phyloP scores from a whole-genome alignment of 2,113 vertebrate genomes.

The Paracanthobrama guichenoti region DNA sequence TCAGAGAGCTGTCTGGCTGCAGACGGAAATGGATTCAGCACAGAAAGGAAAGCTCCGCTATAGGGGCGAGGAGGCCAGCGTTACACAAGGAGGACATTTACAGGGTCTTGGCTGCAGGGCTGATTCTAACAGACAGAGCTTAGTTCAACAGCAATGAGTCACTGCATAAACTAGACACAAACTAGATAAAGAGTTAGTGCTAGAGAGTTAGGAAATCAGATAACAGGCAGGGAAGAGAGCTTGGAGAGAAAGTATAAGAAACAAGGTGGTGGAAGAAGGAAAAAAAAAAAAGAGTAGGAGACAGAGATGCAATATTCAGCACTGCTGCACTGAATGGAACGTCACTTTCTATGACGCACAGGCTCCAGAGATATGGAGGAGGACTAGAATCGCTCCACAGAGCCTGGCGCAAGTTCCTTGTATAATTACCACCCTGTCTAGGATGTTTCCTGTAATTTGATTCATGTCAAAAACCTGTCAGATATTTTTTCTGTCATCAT shows the following conservation, averaged over 20 bases:
- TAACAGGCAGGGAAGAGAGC: not conserved
- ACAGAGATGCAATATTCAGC: conserved; percentile 16
- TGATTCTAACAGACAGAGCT: conserved; percentile 51
- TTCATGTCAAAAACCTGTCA: conserved; percentile 43
- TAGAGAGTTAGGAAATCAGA: conserved; percentile 1
- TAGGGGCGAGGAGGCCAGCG: conserved; percentile 27
- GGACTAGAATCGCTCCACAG: not conserved
- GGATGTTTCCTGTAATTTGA: conserved; percentile 42
- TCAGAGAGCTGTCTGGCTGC: conserved; percentile 33
- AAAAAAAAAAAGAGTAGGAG: not conserved
- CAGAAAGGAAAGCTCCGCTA: conserved; percentile 37
- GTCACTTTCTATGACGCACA: conserved; percentile 26
- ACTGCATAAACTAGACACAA: conserved; percentile 31
- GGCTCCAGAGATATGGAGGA: conserved; percentile 16
- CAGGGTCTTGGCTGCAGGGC: conserved; percentile 31
- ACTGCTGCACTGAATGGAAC: conserved; percentile 4
- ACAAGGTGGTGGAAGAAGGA: not conserved
- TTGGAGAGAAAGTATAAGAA: not conserved
- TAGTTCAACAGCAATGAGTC: conserved; percentile 39
- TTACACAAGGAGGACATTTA: conserved; percentile 40
- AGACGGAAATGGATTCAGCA: conserved; percentile 30
- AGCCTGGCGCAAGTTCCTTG: not conserved
- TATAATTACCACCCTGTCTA: conserved; percentile 49
- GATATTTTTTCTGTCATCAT: conserved; percentile 13
- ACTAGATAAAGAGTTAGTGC: not conserved